Conservation (phyloP, 2,113 vertebrate species). For the Ammodytes marinus region DNA sequence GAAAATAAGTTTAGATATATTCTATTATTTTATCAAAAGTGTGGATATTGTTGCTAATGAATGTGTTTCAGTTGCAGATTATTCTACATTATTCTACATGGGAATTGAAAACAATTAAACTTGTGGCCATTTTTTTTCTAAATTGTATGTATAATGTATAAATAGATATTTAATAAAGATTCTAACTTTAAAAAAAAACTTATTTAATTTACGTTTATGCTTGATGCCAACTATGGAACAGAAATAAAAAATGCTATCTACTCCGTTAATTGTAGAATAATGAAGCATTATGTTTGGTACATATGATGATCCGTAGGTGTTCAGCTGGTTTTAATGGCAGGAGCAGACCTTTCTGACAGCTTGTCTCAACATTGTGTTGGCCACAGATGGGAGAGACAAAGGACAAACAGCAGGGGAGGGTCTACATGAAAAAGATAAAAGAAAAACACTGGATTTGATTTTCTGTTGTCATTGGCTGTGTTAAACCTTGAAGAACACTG, state of each 20-base stretch:
- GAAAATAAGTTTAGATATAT: conserved; percentile 7
- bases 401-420: conserved; percentile 41
- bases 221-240: neutral
- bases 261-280: neutral
- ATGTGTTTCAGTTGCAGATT: conserved; percentile 25
- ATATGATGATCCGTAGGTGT: conserved; percentile 7
- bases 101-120: conserved; percentile 25
- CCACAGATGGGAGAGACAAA: conserved; percentile 55
- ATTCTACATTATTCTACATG: conserved; percentile 9
- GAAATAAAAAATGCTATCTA: neutral
- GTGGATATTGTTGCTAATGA: conserved; percentile 40
- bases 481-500: conserved; percentile 5
- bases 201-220: neutral
- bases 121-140: conserved; percentile 33
- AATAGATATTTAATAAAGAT: conserved; percentile 30
- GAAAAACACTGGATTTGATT: conserved; percentile 36
- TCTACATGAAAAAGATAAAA: neutral
- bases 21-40: conserved; percentile 16
- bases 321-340: neutral
- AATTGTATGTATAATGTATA: neutral
- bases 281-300: neutral
- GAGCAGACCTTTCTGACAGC: conserved; percentile 64
- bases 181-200: neutral
- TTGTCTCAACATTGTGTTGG: conserved; percentile 57
- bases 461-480: conserved; percentile 26